These are phyloP conservation scores for Poeciliopsis infans DNA, from an alignment of 2,797 vertebrate species.

Conservation along the genomic window DNA sequence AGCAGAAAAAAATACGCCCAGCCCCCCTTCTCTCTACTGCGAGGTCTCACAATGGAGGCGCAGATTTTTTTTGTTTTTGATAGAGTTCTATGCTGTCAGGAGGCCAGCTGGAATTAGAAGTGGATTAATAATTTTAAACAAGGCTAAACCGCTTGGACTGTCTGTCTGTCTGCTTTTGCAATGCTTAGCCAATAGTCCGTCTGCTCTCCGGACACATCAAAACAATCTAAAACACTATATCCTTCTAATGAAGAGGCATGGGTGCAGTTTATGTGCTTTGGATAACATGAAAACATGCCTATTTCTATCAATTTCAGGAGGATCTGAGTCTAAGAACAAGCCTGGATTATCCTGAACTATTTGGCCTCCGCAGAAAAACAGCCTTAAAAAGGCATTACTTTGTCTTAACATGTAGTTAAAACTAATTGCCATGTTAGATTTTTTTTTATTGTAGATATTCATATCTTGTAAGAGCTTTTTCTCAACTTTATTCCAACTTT, in stretches of 20 bases:
- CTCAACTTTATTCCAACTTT: background rate
- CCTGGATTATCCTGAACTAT: conserved; percentile 54
- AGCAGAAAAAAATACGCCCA: conserved; percentile 74
- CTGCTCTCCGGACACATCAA: conserved; percentile 76
- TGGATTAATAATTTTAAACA: conserved; percentile 87
- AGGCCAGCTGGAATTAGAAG: conserved; percentile 82
- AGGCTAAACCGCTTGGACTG: conserved; percentile 83
- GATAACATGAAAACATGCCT: conserved; percentile 65
- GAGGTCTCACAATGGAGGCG: conserved; percentile 77
- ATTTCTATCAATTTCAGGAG: conserved; percentile 60
- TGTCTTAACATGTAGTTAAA: conserved; percentile 21
- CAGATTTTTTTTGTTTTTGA: conserved; percentile 75
- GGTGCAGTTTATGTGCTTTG: conserved; percentile 59
- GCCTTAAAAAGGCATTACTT: conserved; percentile 22
- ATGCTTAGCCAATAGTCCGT: conserved; percentile 80
- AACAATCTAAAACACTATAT: conserved; percentile 76
- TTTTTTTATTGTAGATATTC: conserved; percentile 12
- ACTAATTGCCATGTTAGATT: conserved; percentile 5
- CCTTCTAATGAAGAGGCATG: conserved; percentile 62
- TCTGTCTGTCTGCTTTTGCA: conserved; percentile 79
- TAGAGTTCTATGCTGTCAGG: conserved; percentile 76
- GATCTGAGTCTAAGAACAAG: conserved; percentile 55
- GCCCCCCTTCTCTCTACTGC: conserved; percentile 67
- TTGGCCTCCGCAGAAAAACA: conserved; percentile 48
- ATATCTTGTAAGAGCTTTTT: background rate